Evolutionary conservation across 2,888 invertebrate genomes (phyloP).

Genomic region (Liposcelis brunnea): DNA sequence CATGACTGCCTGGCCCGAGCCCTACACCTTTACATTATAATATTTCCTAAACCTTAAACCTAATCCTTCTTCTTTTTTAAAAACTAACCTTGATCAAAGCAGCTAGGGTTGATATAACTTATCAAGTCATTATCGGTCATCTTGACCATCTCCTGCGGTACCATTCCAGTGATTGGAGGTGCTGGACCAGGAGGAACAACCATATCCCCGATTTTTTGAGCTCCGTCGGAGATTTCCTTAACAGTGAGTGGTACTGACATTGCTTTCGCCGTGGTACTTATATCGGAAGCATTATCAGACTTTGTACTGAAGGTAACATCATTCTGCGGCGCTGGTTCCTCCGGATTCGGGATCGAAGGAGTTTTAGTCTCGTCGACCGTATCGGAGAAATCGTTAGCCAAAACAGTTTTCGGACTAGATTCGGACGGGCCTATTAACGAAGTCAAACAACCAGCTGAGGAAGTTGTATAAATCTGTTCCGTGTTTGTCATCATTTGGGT

Average conservation of each 20-base stretch:
- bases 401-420: not conserved
- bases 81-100: constrained; percentile 46
- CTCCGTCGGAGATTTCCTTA: constrained; percentile 23
- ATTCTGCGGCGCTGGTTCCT: too few relatives aligned
- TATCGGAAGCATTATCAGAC: constrained; percentile 18
- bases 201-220: constrained; percentile 22
- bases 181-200: constrained; percentile 28
- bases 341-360: too few relatives aligned
- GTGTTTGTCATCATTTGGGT: too few relatives aligned
- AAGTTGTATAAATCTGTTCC: not conserved
- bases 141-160: constrained; percentile 55
- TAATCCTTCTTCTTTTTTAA: too few relatives aligned
- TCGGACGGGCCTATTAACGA: not conserved
- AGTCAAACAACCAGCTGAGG: not conserved
- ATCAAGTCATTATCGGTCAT: constrained; percentile 79
- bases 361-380: not conserved
- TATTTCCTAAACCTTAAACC: too few relatives aligned
- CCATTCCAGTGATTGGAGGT: constrained; percentile 34
- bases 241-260: constrained; percentile 23
- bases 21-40: too few relatives aligned
- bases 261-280: constrained; percentile 19
- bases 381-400: not conserved
- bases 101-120: constrained; percentile 76
- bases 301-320: too few relatives aligned
- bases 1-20: too few relatives aligned